These are phyloP conservation scores for Halyomorpha halys DNA, from an alignment of 1,140 invertebrate genomes.

Conservation along the genomic window DNA sequence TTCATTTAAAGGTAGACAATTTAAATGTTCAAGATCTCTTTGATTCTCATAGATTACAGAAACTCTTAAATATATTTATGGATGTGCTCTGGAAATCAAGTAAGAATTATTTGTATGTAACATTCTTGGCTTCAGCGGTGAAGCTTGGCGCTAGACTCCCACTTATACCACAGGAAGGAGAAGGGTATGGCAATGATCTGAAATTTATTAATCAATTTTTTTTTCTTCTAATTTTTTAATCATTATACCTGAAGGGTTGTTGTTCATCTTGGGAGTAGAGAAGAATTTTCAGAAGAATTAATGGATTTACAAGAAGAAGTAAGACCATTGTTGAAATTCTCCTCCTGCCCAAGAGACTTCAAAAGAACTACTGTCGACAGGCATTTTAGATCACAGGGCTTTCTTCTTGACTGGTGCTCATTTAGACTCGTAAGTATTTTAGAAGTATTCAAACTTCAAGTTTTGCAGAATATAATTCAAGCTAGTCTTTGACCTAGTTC, in stretches of 20 bases:
- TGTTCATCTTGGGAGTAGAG: constrained; percentile 62
- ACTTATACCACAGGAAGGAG: constrained; percentile 65
- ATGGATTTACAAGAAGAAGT: constrained; percentile 71
- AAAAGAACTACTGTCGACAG: constrained; percentile 76
- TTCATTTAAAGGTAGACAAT: constrained; percentile 80
- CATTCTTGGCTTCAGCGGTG: constrained; percentile 71
- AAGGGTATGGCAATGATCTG: constrained; percentile 53
- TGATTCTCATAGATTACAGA: constrained; percentile 50
- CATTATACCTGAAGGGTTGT: constrained; percentile 52
- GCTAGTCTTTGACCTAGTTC: no score
- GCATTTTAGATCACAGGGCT: constrained; percentile 63
- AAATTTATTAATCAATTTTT: no score
- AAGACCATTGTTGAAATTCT: constrained; percentile 59
- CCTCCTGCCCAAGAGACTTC: constrained; percentile 65
- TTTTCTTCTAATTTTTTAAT: no score
- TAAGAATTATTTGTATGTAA: constrained; percentile 58
- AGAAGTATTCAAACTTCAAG: no score
- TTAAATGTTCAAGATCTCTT: constrained; percentile 75
- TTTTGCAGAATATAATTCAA: no score
- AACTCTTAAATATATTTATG: constrained; percentile 62
- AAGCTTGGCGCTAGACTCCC: constrained; percentile 71
- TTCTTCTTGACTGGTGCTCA: constrained; percentile 79
- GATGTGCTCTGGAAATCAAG: constrained; percentile 45
- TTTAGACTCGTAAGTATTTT: constrained; percentile 57
- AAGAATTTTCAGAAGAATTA: constrained; percentile 60